These are phyloP conservation scores for Iselma pallidipennis DNA, from an alignment of 2,888 invertebrate species.

Conservation along the genomic window DNA sequence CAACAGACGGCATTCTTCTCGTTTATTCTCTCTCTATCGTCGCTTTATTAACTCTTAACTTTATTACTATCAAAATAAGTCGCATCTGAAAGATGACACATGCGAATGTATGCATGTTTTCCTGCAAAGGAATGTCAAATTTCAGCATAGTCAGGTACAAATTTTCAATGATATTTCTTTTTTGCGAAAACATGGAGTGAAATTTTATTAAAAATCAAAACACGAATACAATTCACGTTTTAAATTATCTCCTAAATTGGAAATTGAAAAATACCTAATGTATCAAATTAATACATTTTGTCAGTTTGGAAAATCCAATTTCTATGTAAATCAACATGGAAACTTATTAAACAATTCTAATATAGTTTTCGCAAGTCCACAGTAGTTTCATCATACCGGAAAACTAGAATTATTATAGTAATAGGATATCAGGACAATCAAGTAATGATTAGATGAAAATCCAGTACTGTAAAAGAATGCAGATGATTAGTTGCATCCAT, in stretches of 20 bases:
- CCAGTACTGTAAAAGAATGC: no score
- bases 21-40: not conserved
- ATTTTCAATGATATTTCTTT: no score
- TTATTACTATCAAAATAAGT: slow-evolving; percentile 1
- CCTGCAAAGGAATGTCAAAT: no score
- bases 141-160: no score
- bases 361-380: not conserved
- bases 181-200: no score
- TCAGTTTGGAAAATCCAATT: not conserved
- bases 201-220: no score
- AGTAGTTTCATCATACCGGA: not conserved
- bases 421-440: not conserved
- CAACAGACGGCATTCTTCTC: not conserved
- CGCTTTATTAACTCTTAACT: slow-evolving; percentile 6
- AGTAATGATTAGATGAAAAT: no score
- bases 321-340: not conserved
- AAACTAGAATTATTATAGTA: not conserved
- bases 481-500: no score
- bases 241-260: no score
- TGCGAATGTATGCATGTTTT: no score
- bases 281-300: not conserved
- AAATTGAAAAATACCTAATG: not conserved
- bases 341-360: not conserved
- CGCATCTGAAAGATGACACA: not conserved
- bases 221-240: no score